phyloP scores from a whole-genome alignment of 1,140 invertebrate genomes.

The Hyles vespertilio region DNA sequence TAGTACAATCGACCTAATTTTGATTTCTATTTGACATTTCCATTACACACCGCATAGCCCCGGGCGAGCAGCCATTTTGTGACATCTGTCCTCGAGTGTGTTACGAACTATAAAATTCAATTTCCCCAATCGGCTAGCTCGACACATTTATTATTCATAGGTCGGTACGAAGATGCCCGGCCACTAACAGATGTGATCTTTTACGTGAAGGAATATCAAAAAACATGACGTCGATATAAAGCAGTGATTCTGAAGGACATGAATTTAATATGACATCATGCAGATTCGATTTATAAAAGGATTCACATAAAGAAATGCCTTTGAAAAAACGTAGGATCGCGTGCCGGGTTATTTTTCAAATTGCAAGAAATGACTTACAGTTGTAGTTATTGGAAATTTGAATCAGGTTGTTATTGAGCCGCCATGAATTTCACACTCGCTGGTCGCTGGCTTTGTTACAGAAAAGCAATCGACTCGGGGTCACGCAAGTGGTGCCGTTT shows the following conservation, averaged over 20 bases:
- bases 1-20: constrained; percentile 73
- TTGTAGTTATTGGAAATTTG: constrained; percentile 29
- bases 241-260: constrained; percentile 41
- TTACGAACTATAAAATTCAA: constrained; percentile 75
- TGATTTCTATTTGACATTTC: constrained; percentile 75
- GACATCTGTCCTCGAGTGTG: constrained; percentile 73
- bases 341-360: constrained; percentile 29
- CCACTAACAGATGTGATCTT: constrained; percentile 73
- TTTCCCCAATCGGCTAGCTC: constrained; percentile 72
- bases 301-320: constrained; percentile 26
- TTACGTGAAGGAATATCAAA: constrained; percentile 72
- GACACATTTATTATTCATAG: constrained; percentile 75
- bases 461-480: constrained; percentile 36
- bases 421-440: constrained; percentile 11
- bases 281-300: constrained; percentile 33
- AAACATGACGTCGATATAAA: constrained; percentile 47
- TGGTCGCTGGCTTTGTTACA: background rate
- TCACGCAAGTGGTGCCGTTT: constrained; percentile 31
- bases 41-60: constrained; percentile 57
- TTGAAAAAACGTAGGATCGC: constrained; percentile 32
- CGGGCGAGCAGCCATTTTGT: constrained; percentile 63
- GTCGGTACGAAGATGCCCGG: constrained; percentile 61
- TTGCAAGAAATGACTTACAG: constrained; percentile 30
- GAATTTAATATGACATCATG: constrained; percentile 51
- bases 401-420: constrained; percentile 19